Evolutionary conservation across 2,113 vertebrate species (phyloP).

Genomic region (Callopanchax toddi): DNA sequence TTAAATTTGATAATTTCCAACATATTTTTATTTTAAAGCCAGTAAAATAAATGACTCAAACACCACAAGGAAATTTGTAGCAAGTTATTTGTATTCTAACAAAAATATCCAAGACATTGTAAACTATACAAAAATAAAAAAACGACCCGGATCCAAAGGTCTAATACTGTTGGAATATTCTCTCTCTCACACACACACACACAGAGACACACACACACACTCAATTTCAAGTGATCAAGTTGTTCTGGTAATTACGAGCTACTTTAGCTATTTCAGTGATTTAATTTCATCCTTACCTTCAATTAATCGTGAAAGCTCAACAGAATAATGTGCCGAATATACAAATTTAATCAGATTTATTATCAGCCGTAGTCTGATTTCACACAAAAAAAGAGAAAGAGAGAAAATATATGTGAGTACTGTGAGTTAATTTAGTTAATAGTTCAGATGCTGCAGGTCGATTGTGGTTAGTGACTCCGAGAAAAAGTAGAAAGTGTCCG

Average conservation of each 20-base stretch:
- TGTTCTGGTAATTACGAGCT: slow-evolving; percentile 72
- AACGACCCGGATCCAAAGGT: slow-evolving; percentile 85
- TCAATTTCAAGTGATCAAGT: slow-evolving; percentile 82
- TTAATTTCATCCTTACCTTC: slow-evolving; percentile 73
- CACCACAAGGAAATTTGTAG: slow-evolving; percentile 78
- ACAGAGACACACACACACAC: slow-evolving; percentile 81
- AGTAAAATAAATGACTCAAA: slow-evolving; percentile 54
- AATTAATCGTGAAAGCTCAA: slow-evolving; percentile 80
- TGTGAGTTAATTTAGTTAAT: slow-evolving; percentile 86
- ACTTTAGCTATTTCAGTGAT: slow-evolving; percentile 58
- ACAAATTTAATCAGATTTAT: slow-evolving; percentile 69
- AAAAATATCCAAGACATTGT: slow-evolving; percentile 96
- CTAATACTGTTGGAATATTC: slow-evolving; percentile 81
- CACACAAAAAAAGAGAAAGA: neutral
- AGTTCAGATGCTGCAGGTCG: slow-evolving; percentile 98
- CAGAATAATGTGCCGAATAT: slow-evolving; percentile 79
- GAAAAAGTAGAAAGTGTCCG: slow-evolving; percentile 99
- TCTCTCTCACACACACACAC: slow-evolving; percentile 72
- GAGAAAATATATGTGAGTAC: neutral
- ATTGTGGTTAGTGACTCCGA: slow-evolving; percentile 98
- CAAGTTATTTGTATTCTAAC: slow-evolving; percentile 98
- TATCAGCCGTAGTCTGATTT: slow-evolving; percentile 74
- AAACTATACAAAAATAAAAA: slow-evolving; percentile 98
- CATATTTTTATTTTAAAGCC: slow-evolving; percentile 12
- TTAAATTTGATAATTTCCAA: slow-evolving; percentile 32